Percentiles rank a stretch among this genome's conserved stretches.
These are phyloP conservation scores for Papilio gigon DNA, from an alignment of 2,888 invertebrate genomes.

Conservation along the genomic window DNA sequence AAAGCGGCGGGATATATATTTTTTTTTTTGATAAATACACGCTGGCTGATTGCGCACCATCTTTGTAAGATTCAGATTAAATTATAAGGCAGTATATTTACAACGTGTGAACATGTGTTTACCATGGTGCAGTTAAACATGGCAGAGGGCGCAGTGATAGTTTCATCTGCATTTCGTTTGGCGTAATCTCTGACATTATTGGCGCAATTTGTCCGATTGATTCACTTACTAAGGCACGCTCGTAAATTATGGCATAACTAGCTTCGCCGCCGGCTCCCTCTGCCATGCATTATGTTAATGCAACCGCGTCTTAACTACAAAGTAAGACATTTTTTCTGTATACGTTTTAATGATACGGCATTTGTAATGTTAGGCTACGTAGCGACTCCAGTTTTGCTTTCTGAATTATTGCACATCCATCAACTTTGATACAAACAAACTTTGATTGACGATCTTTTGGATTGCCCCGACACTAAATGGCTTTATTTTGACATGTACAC, in stretches of 20 bases:
- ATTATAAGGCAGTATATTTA: constrained; percentile 37
- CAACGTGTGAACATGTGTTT: constrained; percentile 38
- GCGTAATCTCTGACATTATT: constrained; percentile 37
- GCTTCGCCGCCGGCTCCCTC: constrained; percentile 36
- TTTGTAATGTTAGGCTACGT: constrained; percentile 28
- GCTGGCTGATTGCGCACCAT: constrained; percentile 19
- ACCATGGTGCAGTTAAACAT: constrained; percentile 23
- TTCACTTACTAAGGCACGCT: constrained; percentile 42
- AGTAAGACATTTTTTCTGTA: constrained; percentile 34
- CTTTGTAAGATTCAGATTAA: constrained; percentile 27
- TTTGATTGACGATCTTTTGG: constrained; percentile 9
- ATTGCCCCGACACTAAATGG: background rate
- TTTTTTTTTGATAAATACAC: constrained; percentile 23
- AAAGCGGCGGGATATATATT: background rate
- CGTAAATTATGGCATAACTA: constrained; percentile 40
- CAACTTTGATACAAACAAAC: constrained; percentile 22
- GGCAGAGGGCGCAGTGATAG: constrained; percentile 33
- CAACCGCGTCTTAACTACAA: constrained; percentile 23
- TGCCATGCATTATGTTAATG: constrained; percentile 34
- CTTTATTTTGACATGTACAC: constrained; percentile 12
- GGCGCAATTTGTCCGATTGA: constrained; percentile 46
- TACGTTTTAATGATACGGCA: constrained; percentile 36
- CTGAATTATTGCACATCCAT: constrained; percentile 32
- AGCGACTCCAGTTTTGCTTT: constrained; percentile 19
- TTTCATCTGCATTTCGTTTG: constrained; percentile 39